Base-by-base conservation (phyloP, 2,888 invertebrate genomes). In the Agriopis leucophaearia region DNA sequence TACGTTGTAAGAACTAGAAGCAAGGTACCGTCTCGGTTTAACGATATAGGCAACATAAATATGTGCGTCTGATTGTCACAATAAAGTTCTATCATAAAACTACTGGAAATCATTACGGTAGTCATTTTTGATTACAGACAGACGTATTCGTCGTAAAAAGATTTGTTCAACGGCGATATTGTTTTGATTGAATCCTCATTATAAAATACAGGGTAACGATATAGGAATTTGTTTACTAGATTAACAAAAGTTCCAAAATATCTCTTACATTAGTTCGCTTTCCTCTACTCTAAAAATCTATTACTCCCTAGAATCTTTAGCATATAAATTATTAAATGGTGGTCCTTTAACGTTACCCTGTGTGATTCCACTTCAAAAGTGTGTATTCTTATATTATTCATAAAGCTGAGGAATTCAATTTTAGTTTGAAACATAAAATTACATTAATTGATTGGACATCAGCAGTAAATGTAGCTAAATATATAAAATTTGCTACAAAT, bases 321-420 rank as follows among this genome's bases (percentile, higher is more conserved):
- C 66, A 51, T 74, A 69, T 66, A 73, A 15, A 55, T 63, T 69
- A 36, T 66, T 56, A 70, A 73, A 65, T 42, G 64, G 57, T 48
- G 77, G 78, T 58, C 75, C 74, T 64, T 73, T 35, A 64, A 67
- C 48, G 66, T 59, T 54, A 55, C 80, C 80, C 68, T 73, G 79
- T 7, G 75, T 64, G 35, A 79, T 74, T 35, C 77, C 73, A 42
- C 47, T 38, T 8, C 27, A 27, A 6, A 45, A 35, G 0, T 0
- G n/a, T 13, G 2, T 38, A 15, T 13, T 44, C 10, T 13, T 13
- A 12, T 12, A 13, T 27, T 6, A 18, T 16, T 47, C 8, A 8
- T n/a, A n/a, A 45, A 52, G 13, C 18, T 45, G 1, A 38, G 45
- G 5, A 8, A 45, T 36, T 44, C 0, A n/a, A 44, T n/a, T 64